Percentiles rank a stretch among this genome's conserved stretches.
These are phyloP conservation scores for Anoncus sp. DNA, from an alignment of 2,888 invertebrate genomes.

Conservation along the genomic window DNA sequence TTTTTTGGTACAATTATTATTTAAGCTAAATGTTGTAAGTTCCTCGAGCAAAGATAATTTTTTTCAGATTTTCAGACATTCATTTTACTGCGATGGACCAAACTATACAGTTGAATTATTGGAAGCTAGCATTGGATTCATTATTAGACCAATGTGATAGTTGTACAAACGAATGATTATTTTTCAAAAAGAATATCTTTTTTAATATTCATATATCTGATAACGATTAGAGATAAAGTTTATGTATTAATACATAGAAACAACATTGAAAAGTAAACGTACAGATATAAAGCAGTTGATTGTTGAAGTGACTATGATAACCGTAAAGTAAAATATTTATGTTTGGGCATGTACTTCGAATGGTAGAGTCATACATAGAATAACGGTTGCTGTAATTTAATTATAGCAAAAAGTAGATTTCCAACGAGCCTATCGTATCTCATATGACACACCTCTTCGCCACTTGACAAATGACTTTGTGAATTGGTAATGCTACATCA, in stretches of 20 bases:
- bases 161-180: background rate
- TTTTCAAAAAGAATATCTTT: background rate
- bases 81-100: no score
- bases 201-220: background rate
- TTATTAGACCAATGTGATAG: background rate
- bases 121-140: no score
- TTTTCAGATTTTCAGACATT: no score
- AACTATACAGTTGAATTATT: no score
- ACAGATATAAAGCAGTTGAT: background rate
- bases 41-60: no score
- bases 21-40: no score
- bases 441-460: background rate
- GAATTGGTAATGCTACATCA: slow-evolving; percentile 32
- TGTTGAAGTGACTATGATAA: background rate
- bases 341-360: background rate
- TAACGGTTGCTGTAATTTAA: background rate
- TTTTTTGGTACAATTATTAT: no score
- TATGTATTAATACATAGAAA: background rate
- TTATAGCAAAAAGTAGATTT: background rate
- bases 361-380: background rate
- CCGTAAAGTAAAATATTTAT: background rate
- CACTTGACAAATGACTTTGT: slow-evolving; percentile 12
- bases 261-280: background rate
- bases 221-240: background rate
- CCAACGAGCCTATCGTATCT: background rate